A percentile compares a stretch with the other conserved stretches of the same genome.
phyloP scores from a whole-genome alignment of 2,888 invertebrate species.

The Sussaba pulchella region DNA sequence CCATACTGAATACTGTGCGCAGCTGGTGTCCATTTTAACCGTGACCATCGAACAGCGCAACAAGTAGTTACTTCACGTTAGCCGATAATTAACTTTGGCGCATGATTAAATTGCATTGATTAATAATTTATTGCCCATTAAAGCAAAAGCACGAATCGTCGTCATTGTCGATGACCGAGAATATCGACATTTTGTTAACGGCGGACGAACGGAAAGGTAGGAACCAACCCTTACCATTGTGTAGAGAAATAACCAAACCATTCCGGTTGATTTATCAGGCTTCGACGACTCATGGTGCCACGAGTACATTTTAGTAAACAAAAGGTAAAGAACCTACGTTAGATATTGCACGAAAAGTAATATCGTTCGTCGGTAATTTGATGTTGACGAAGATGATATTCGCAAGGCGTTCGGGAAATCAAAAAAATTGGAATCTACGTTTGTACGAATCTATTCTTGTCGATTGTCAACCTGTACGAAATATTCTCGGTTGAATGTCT shows the following conservation, averaged over 20 bases:
- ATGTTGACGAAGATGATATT: too few relatives aligned
- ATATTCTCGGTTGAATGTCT: too few relatives aligned
- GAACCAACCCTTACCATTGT: neutral
- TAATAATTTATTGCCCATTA: conserved; percentile 9
- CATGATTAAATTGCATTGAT: conserved; percentile 1
- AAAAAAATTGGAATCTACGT: neutral
- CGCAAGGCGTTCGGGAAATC: neutral
- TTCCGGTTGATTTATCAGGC: too few relatives aligned
- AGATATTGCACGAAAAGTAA: too few relatives aligned
- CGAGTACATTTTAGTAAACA: too few relatives aligned
- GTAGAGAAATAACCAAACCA: too few relatives aligned
- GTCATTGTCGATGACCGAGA: neutral
- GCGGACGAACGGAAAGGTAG: neutral
- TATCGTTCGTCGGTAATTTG: too few relatives aligned
- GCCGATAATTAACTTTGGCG: conserved; percentile 31
- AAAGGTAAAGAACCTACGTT: too few relatives aligned
- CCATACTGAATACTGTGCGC: neutral
- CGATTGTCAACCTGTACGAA: too few relatives aligned
- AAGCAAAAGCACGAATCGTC: neutral
- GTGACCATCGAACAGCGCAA: conserved; percentile 25
- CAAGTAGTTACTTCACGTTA: conserved; percentile 33
- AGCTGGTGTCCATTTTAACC: neutral
- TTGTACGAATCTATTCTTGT: neutral
- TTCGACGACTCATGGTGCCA: too few relatives aligned
- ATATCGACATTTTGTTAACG: conserved; percentile 18